A percentile compares a stretch with the other conserved stretches of the same genome.
Conservation (phyloP, 1,140 invertebrate genomes). For the Saccostrea glomerata region DNA sequence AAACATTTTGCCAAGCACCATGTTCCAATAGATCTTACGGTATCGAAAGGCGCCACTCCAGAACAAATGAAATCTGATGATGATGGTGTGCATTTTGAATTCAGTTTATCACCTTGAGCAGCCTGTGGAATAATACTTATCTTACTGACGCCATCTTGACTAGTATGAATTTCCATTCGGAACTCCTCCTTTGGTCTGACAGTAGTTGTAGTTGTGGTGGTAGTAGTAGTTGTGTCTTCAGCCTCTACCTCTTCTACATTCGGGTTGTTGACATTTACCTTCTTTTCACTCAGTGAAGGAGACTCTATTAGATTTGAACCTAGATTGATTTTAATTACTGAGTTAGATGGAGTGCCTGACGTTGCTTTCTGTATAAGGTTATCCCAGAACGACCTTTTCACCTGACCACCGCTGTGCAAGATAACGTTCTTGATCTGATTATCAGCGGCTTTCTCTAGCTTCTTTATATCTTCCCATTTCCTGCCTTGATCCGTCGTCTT, state of each 20-base stretch:
- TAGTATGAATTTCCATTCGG: conserved; percentile 25
- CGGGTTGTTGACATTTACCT: not conserved
- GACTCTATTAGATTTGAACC: not conserved
- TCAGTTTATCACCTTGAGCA: not conserved
- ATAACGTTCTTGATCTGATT: conserved; percentile 14
- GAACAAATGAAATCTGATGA: conserved; percentile 33
- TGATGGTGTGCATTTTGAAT: conserved; percentile 1
- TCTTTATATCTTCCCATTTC: conserved; percentile 1
- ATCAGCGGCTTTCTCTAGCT: not conserved
- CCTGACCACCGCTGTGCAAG: not conserved
- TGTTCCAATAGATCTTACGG: conserved; percentile 29
- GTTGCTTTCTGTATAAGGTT: not conserved
- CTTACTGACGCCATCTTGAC: conserved; percentile 16
- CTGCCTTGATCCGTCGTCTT: not conserved
- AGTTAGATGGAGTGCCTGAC: not conserved
- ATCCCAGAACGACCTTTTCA: not conserved
- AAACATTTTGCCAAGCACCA: conserved; percentile 47
- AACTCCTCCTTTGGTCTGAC: not conserved
- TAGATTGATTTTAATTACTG: not conserved
- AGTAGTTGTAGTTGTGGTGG: conserved; percentile 1
- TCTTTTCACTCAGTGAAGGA: not conserved
- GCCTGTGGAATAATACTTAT: conserved; percentile 1
- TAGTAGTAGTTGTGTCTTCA: not conserved
- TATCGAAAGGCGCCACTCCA: conserved; percentile 9
- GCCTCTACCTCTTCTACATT: not conserved